These are phyloP conservation scores for Cephus rjabovi DNA, from an alignment of 2,888 invertebrate species.

Conservation along the genomic window DNA sequence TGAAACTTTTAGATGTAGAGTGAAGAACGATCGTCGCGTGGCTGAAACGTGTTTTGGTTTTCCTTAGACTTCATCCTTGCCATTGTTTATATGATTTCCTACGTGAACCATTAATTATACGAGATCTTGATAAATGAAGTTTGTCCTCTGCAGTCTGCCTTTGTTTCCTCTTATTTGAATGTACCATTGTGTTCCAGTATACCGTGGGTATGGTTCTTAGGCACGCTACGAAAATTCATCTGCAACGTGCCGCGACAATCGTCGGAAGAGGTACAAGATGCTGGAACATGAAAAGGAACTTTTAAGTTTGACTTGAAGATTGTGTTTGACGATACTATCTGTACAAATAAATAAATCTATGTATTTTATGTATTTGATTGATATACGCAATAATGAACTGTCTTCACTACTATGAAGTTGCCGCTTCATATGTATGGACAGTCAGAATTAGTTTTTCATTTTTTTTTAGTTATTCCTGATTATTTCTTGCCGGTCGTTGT, in stretches of 20 bases:
- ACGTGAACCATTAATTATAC: slow-evolving; percentile 1
- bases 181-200: background rate
- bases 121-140: slow-evolving; percentile 1
- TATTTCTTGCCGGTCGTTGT: background rate
- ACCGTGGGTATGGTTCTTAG: background rate
- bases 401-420: background rate
- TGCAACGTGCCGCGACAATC: background rate
- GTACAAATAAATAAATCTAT: background rate
- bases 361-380: background rate
- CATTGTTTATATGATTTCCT: background rate
- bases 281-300: background rate
- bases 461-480: background rate
- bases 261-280: background rate
- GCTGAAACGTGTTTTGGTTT: background rate
- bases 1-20: background rate
- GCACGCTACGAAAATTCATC: background rate
- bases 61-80: background rate
- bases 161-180: background rate
- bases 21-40: background rate
- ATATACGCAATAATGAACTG: background rate
- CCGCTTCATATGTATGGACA: background rate
- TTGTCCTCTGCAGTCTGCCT: background rate
- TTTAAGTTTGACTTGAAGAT: background rate
- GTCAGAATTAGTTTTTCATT: background rate
- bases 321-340: background rate